Evolutionary conservation across 1,140 invertebrate species (phyloP), one percentile per base, ranked within the genome.

Genomic region (Calliopsis andreniformis): DNA sequence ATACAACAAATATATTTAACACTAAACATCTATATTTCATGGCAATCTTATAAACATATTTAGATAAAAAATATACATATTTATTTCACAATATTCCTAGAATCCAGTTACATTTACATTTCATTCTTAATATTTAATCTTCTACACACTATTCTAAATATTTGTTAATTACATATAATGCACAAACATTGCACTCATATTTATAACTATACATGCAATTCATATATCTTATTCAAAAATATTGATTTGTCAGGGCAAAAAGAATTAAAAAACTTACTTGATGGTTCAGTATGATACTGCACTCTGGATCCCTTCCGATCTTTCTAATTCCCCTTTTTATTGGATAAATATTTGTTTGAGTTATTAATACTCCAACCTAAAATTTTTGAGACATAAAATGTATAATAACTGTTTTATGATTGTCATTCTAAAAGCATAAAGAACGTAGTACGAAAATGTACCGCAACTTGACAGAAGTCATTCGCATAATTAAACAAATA

Each of bases 171-270:
- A n/a, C n/a, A n/a, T n/a, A n/a, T n/a, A n/a, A n/a, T n/a, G 42
- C 3, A 8, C 16, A 8, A 49, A 20, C 25, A 51, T 25, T 51
- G 10, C 14, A 12, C 8, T 25, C 25, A 25, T 25, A 51, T 14
- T 12, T 14, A 51, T 51, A 42, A 42, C 12, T 42, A 42, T 14
- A 8, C 1, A 10, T 42, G 10, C 16, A 42, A 42, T 42, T 42
- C 10, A 5, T 91, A 94, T 4, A 87, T 91, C 3, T 92, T 94
- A 35, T 28, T 43, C 0, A 12, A 43, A 47, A 45, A 43, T 63
- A 63, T 42, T 47, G n/a, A 47, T 47, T n/a, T 6, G 4, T 43
- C 42, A 61, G 28, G 62, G 12, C 45, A 2, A 18, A 23, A 30
- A 49, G 4, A 35, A 73, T 28, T 77, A 42, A 64, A 39, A 1